These are phyloP conservation scores for Columbina picui DNA, from an alignment of 2,113 vertebrate species.

Conservation along the genomic window DNA sequence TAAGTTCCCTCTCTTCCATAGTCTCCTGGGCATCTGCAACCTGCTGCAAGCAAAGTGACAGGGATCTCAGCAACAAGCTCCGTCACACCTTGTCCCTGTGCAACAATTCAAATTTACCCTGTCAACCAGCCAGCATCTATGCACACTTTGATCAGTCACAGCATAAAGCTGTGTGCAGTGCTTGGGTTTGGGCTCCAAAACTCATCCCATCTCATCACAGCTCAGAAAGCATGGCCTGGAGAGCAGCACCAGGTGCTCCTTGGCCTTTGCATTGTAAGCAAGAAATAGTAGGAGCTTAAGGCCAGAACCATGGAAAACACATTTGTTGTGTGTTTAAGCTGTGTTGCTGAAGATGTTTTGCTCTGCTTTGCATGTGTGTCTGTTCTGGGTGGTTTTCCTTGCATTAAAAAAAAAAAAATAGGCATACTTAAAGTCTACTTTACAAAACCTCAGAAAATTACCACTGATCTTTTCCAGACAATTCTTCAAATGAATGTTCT, in stretches of 20 bases:
- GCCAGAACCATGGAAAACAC: neutral
- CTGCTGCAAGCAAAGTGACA: neutral
- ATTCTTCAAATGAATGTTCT: slow-evolving; percentile 44
- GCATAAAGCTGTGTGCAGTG: neutral
- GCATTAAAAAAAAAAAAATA: neutral
- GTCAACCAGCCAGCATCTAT: neutral
- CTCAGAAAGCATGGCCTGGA: neutral
- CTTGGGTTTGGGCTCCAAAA: neutral
- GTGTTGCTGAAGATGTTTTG: slow-evolving; percentile 3
- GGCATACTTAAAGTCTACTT: slow-evolving; percentile 6
- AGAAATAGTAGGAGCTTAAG: neutral
- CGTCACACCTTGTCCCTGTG: neutral
- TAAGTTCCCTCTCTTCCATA: neutral
- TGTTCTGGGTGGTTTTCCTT: slow-evolving; percentile 2
- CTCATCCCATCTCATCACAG: neutral
- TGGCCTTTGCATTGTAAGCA: neutral
- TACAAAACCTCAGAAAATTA: slow-evolving; percentile 48
- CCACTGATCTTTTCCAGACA: slow-evolving; percentile 50
- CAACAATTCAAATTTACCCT: neutral
- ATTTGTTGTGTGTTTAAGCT: slow-evolving; percentile 11
- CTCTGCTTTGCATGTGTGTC: neutral
- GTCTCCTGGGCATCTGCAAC: neutral
- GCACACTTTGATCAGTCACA: neutral
- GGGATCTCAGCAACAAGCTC: neutral
- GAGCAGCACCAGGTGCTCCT: neutral